These are phyloP conservation scores for Silurus aristotelis DNA, from an alignment of 2,797 vertebrate species.

Conservation along the genomic window DNA sequence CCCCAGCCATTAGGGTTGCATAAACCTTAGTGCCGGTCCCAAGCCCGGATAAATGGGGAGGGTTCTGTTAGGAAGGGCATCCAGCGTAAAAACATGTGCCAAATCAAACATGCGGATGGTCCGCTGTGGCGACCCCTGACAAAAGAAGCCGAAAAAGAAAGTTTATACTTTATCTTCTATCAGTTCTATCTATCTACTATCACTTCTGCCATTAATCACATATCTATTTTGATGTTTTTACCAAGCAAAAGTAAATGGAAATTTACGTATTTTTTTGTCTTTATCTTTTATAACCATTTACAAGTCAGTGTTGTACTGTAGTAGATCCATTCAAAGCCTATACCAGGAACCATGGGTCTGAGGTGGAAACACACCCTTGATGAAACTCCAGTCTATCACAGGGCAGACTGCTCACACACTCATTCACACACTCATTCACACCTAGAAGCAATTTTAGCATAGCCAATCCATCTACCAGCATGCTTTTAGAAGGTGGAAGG, in stretches of 20 bases:
- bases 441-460: conserved; percentile 10
- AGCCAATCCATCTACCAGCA: background rate
- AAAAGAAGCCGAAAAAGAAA: too few species aligned
- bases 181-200: too few species aligned
- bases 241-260: background rate
- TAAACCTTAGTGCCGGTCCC: too few species aligned
- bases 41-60: too few species aligned
- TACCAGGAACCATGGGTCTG: background rate
- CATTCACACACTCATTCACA: background rate
- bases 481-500: background rate
- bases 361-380: background rate
- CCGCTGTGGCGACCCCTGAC: too few species aligned
- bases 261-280: background rate
- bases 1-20: too few species aligned
- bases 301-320: background rate
- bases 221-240: background rate
- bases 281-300: background rate
- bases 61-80: too few species aligned
- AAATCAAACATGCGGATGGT: too few species aligned
- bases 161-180: background rate
- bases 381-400: background rate
- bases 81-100: too few species aligned
- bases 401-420: background rate
- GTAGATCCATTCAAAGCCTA: background rate
- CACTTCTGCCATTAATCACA: background rate